phyloP scores from a whole-genome alignment of 2,888 invertebrate species.

The Callinectes sapidus region DNA sequence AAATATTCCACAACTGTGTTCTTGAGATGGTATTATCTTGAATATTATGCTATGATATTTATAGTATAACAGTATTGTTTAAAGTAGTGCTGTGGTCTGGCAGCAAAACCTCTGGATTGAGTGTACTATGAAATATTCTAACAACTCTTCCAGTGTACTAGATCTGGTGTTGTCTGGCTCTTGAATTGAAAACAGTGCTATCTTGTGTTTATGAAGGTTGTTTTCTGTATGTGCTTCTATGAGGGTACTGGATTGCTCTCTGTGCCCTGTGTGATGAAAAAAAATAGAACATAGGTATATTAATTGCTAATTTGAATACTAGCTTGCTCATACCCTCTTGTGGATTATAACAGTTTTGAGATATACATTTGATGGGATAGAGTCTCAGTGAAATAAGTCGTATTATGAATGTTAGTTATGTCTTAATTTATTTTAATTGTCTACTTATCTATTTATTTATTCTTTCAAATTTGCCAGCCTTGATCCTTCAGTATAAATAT shows the following conservation, averaged over 20 bases:
- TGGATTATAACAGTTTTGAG: conserved; percentile 5
- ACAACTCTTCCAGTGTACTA: not conserved
- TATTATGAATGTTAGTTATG: not conserved
- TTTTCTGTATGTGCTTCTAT: not conserved
- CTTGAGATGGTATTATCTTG: not conserved
- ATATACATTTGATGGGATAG: not conserved
- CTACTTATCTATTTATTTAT: not conserved
- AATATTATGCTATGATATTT: conserved; percentile 15
- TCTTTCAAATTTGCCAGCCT: not conserved
- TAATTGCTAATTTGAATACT: not conserved
- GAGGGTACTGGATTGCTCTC: not conserved
- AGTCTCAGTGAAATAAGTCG: not conserved
- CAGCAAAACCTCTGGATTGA: not conserved
- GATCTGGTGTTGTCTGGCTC: not conserved
- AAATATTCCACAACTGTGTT: conserved; percentile 15
- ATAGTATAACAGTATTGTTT: not conserved
- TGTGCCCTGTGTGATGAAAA: not conserved
- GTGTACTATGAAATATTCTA: not conserved
- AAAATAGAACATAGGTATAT: not conserved
- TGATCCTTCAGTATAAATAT: not conserved
- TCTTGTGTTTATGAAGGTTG: not conserved
- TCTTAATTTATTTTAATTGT: not conserved
- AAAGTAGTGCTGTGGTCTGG: not conserved
- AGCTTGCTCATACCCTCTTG: not conserved
- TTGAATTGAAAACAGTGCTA: not conserved